Percentiles rank a stretch among this genome's conserved stretches.
Conservation (phyloP, 2,888 invertebrate species). For the Dyspetes luteomarginatus region DNA sequence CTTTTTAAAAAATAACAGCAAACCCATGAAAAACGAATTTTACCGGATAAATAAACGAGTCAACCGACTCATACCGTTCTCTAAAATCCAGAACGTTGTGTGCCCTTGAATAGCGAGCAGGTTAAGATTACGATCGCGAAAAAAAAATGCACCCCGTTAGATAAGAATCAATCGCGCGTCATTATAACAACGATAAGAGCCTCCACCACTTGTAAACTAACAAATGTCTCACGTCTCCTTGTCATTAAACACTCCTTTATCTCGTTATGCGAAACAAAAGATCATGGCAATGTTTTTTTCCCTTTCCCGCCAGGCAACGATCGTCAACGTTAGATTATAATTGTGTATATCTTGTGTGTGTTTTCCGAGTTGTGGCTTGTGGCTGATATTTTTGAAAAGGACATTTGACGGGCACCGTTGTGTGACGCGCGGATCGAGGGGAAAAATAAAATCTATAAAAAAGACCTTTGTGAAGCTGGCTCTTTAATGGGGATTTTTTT, state of each 20-base stretch:
- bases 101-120: background rate
- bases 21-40: conserved; percentile 15
- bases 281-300: background rate
- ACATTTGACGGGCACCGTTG: too few relatives aligned
- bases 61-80: background rate
- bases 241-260: background rate
- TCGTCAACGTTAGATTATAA: background rate
- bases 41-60: background rate
- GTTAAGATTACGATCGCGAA: background rate
- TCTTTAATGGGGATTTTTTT: background rate
- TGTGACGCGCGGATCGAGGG: too few relatives aligned
- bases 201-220: too few relatives aligned
- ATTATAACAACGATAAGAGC: background rate
- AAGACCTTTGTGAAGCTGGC: background rate
- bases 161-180: background rate
- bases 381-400: too few relatives aligned
- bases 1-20: background rate
- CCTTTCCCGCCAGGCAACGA: background rate
- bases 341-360: too few relatives aligned
- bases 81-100: background rate
- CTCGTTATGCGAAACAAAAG: background rate
- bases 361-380: too few relatives aligned
- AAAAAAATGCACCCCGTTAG: background rate
- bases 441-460: too few relatives aligned
- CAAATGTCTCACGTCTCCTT: background rate